A percentile compares a stretch with the other conserved stretches of the same genome.
Conservation (phyloP, 2,888 invertebrate genomes). For the Serrognathus titanus region DNA sequence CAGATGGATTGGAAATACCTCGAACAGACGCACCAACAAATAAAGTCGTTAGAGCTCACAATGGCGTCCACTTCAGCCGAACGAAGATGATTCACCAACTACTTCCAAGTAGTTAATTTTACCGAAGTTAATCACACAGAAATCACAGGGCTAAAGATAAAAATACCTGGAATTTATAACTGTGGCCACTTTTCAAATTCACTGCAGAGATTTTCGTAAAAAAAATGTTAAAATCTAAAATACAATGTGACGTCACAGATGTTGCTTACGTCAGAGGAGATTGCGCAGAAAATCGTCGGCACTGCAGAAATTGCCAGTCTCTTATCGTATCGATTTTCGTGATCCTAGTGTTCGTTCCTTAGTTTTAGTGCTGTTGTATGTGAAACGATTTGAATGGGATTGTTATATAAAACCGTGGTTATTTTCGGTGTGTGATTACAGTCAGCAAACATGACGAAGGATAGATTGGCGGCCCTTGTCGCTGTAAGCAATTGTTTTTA, state of each 20-base stretch:
- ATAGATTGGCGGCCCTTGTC: constrained; percentile 94
- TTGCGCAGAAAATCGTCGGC: constrained; percentile 53
- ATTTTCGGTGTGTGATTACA: constrained; percentile 63
- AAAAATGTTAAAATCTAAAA: constrained; percentile 23
- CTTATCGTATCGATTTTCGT: constrained; percentile 78
- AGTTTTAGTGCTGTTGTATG: constrained; percentile 70
- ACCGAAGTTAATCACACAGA: too few relatives aligned
- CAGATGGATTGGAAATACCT: constrained; percentile 66
- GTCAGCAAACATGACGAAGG: constrained; percentile 83
- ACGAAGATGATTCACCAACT: constrained; percentile 31
- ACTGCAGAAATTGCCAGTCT: constrained; percentile 62
- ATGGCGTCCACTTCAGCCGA: constrained; percentile 70
- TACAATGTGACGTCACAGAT: constrained; percentile 40
- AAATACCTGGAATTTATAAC: not conserved
- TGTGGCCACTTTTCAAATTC: constrained; percentile 14
- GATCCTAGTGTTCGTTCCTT: constrained; percentile 64
- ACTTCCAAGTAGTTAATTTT: not conserved
- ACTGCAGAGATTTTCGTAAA: constrained; percentile 20
- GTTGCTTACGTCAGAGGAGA: constrained; percentile 48
- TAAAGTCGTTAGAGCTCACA: constrained; percentile 79
- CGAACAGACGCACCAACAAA: constrained; percentile 63
- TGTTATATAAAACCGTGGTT: constrained; percentile 66
- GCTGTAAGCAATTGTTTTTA: constrained; percentile 64
- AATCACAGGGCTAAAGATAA: too few relatives aligned
- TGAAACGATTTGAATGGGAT: constrained; percentile 76